A percentile compares a stretch with the other conserved stretches of the same genome.
Evolutionary conservation across 2,113 vertebrate genomes (phyloP).

Genomic region (Heloderma charlesbogerti): DNA sequence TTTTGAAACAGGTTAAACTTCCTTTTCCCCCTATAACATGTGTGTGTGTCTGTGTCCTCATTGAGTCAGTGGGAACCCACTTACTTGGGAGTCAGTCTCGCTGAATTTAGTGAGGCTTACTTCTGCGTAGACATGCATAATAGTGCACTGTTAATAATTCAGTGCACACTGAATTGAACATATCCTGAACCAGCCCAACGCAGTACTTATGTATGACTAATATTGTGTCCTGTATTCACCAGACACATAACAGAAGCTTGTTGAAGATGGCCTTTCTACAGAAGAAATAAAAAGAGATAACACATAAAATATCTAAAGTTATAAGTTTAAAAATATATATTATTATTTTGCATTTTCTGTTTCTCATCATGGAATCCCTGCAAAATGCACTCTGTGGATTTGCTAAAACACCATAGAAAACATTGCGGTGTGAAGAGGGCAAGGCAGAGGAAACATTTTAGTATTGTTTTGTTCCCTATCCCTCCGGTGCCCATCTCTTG

Average conservation of each 20-base stretch:
- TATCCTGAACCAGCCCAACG: neutral
- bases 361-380: neutral
- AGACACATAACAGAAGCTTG: neutral
- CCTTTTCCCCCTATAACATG: conserved; percentile 51
- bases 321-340: too few relatives aligned
- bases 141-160: neutral
- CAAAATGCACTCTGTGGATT: neutral
- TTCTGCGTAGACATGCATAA: conserved; percentile 44
- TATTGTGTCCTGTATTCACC: neutral
- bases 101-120: neutral
- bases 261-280: neutral
- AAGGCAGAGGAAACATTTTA: neutral
- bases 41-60: neutral
- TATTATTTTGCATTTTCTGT: neutral
- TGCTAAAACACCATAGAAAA: neutral
- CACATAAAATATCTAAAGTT: neutral
- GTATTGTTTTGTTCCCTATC: neutral
- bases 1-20: conserved; percentile 45
- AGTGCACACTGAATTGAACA: neutral
- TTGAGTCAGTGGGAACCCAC: conserved; percentile 36
- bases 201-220: conserved; percentile 50
- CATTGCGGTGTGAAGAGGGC: neutral
- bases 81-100: neutral
- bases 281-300: neutral
- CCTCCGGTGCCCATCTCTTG: too few relatives aligned